A percentile compares a stretch with the other conserved stretches of the same genome.
Evolutionary conservation across 2,797 vertebrate species (phyloP).

Genomic region (Myiotriccus ornatus): DNA sequence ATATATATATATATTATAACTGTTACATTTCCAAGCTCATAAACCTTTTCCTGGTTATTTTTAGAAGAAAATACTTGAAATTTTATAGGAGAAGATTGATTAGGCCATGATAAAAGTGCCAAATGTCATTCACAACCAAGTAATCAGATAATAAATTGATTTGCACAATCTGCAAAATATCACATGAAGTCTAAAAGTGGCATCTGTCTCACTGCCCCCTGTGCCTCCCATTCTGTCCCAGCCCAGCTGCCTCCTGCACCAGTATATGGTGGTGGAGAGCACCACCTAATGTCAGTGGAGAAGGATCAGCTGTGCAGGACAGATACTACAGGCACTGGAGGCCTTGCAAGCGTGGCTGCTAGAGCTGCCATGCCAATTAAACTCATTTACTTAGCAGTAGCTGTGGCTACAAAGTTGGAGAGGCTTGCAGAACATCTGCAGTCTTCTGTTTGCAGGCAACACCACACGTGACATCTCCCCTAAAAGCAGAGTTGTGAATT

Average conservation of each 20-base stretch:
- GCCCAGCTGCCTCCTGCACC: not conserved
- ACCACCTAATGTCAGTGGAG: slow-evolving; percentile 19
- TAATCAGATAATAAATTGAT: not conserved
- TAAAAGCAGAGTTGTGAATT: not conserved
- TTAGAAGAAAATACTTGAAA: slow-evolving; percentile 12
- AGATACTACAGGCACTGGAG: not conserved
- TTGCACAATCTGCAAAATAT: not conserved
- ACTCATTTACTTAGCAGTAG: fast-evolving
- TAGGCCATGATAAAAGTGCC: slow-evolving; percentile 63
- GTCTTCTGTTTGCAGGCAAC: not conserved
- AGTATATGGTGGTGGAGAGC: not conserved
- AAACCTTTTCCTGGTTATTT: slow-evolving; percentile 2
- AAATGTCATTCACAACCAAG: slow-evolving; percentile 69
- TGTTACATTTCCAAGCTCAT: not conserved
- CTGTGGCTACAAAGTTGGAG: fast-evolving
- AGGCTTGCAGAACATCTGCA: fast-evolving
- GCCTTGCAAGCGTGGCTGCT: not conserved
- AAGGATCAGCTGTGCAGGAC: not conserved
- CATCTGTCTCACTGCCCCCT: not conserved
- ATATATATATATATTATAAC: not conserved
- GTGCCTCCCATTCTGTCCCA: fast-evolving
- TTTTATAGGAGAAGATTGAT: slow-evolving; percentile 8
- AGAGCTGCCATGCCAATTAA: not conserved
- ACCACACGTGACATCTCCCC: fast-evolving
- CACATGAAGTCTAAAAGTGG: not conserved